These are phyloP conservation scores for Botia kubotai DNA, from an alignment of 2,797 vertebrate genomes.

Conservation along the genomic window DNA sequence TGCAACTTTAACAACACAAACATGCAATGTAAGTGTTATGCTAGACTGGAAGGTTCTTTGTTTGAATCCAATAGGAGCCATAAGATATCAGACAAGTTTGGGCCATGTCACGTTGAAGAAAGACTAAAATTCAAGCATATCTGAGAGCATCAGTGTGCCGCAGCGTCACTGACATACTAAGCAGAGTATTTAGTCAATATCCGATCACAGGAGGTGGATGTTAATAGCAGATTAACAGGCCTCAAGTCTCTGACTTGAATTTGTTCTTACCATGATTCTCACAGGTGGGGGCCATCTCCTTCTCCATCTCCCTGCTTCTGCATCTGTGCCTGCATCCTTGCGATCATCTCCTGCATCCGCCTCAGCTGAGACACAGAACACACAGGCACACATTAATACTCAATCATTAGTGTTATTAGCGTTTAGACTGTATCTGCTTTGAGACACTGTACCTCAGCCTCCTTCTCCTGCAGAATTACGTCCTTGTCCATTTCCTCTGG, in stretches of 20 bases:
- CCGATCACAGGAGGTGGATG: neutral
- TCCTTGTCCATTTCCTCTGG: conserved; percentile 97
- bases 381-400: neutral
- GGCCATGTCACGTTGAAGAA: too few species aligned
- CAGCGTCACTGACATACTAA: neutral
- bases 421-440: neutral
- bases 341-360: conserved; percentile 98
- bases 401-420: too few species aligned
- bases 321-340: conserved; percentile 97
- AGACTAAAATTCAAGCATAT: neutral
- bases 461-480: conserved; percentile 96
- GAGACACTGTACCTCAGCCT: conserved; percentile 88
- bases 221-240: neutral
- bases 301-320: conserved; percentile 91
- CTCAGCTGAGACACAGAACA: conserved; percentile 80
- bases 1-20: neutral
- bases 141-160: neutral
- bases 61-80: neutral
- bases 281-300: conserved; percentile 74
- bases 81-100: too few species aligned
- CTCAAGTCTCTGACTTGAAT: neutral
- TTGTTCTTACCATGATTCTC: conserved; percentile 61
- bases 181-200: neutral
- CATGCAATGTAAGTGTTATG: neutral
- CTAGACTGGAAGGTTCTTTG: neutral